Conservation (phyloP, 2,888 invertebrate species). For the Cephus nigrinus region DNA sequence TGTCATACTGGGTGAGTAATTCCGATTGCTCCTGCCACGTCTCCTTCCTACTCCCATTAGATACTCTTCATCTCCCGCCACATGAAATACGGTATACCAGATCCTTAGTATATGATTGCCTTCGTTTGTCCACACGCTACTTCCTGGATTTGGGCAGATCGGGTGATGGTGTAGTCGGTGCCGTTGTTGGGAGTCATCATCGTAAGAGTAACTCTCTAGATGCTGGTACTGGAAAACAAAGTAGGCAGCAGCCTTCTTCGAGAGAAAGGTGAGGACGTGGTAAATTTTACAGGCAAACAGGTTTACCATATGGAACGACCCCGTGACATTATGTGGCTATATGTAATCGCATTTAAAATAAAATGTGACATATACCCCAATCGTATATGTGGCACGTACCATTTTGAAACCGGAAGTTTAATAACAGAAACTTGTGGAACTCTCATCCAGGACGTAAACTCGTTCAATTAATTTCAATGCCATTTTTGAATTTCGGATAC, state of each 20-base stretch:
- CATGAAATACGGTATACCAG: not conserved
- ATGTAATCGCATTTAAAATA: no score
- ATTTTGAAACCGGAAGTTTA: not conserved
- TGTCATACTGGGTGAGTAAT: not conserved
- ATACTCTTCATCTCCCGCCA: not conserved
- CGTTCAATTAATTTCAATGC: not conserved
- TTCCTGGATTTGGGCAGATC: slow-evolving; percentile 42
- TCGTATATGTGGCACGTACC: not conserved
- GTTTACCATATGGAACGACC: not conserved
- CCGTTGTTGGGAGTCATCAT: slow-evolving; percentile 69
- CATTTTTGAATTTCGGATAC: not conserved
- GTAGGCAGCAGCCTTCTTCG: slow-evolving; percentile 65
- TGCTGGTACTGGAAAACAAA: slow-evolving; percentile 71
- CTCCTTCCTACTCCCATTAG: not conserved
- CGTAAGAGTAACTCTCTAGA: slow-evolving; percentile 88
- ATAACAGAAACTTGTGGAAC: not conserved
- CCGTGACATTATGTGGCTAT: not conserved
- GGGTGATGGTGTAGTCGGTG: slow-evolving; percentile 52
- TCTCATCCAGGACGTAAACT: not conserved
- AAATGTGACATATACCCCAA: not conserved
- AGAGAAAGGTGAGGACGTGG: slow-evolving; percentile 67
- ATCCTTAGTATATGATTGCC: not conserved
- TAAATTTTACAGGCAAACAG: not conserved
- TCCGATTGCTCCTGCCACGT: not conserved
- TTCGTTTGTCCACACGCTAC: not conserved